phyloP scores from a whole-genome alignment of 2,888 invertebrate species.

The Choristoneura rosaceana region DNA sequence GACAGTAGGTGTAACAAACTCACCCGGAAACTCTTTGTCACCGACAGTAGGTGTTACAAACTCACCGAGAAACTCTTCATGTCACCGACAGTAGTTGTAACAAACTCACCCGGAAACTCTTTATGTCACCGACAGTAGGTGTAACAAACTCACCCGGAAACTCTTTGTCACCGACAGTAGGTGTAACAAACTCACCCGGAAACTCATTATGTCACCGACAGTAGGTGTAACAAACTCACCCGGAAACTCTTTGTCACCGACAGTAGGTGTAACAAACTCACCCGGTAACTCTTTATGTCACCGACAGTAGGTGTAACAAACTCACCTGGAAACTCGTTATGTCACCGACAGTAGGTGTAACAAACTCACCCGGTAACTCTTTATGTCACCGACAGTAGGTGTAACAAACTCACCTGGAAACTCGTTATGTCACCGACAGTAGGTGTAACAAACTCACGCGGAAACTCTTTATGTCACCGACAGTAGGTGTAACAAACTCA shows the following conservation, averaged over 20 bases:
- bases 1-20: slow-evolving; percentile 29
- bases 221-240: slow-evolving; percentile 52
- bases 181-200: slow-evolving; percentile 59
- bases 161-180: slow-evolving; percentile 55
- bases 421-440: slow-evolving; percentile 47
- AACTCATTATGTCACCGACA: slow-evolving; percentile 53
- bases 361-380: slow-evolving; percentile 69
- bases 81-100: too few relatives aligned
- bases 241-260: slow-evolving; percentile 66
- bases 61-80: slow-evolving; percentile 74
- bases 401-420: slow-evolving; percentile 62
- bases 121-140: slow-evolving; percentile 44
- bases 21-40: slow-evolving; percentile 73
- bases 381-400: slow-evolving; percentile 44
- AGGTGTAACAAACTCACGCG: slow-evolving; percentile 55
- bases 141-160: slow-evolving; percentile 62
- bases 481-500: slow-evolving; percentile 45
- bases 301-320: neutral
- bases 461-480: slow-evolving; percentile 53
- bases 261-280: slow-evolving; percentile 45
- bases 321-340: slow-evolving; percentile 73
- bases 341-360: too few relatives aligned
- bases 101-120: slow-evolving; percentile 69
- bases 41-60: neutral
- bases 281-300: slow-evolving; percentile 73